Conservation (phyloP, 2,113 vertebrate genomes). For the Origma solitaria region DNA sequence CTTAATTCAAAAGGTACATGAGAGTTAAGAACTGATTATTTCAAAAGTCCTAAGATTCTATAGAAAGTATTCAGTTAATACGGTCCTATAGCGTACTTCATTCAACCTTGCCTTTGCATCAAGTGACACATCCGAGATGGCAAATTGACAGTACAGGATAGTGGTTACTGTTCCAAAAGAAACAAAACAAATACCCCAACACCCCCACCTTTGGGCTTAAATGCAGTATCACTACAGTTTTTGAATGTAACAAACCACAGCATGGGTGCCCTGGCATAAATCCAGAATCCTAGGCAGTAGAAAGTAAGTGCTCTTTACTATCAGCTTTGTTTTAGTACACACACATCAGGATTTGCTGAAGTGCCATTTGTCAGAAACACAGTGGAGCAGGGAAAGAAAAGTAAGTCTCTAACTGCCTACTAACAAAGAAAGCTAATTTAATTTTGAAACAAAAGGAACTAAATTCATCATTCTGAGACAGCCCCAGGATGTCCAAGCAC, state of each 20-base stretch:
- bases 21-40: neutral
- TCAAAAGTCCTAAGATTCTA: neutral
- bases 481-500: neutral
- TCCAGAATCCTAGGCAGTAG: neutral
- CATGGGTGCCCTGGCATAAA: neutral
- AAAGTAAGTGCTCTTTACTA: neutral
- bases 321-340: neutral
- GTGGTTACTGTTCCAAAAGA: neutral
- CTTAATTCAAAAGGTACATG: neutral
- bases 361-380: neutral
- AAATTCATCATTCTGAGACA: constrained; percentile 10
- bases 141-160: neutral
- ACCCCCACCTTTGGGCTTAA: neutral
- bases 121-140: neutral
- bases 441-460: constrained; percentile 39
- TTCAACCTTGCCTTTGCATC: neutral
- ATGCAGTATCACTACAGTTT: neutral
- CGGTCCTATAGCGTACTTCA: neutral
- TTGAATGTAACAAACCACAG: neutral
- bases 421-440: constrained; percentile 15
- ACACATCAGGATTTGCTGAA: neutral
- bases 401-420: neutral
- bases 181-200: neutral
- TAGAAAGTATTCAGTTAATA: neutral
- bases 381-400: neutral